Conservation (phyloP, 2,797 vertebrate genomes). For the Scyliorhinus canicula region DNA sequence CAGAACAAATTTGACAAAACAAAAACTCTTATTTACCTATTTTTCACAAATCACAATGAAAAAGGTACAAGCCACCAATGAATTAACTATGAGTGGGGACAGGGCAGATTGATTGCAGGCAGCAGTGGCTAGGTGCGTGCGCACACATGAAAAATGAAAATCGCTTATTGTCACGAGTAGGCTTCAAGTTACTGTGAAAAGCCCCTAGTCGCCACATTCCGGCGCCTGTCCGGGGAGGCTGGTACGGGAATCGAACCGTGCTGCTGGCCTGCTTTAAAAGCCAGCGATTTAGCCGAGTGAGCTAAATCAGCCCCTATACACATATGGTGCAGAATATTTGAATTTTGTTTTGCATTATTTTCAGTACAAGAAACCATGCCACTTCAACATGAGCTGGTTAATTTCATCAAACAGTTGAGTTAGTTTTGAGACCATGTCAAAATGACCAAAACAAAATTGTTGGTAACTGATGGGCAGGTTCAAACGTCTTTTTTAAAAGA, state of each 20-base stretch:
- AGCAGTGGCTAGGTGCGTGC: too few relatives aligned
- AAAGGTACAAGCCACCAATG: neutral
- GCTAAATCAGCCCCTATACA: too few relatives aligned
- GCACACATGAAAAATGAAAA: too few relatives aligned
- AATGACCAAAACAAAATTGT: neutral
- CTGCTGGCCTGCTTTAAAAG: too few relatives aligned
- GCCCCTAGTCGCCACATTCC: too few relatives aligned
- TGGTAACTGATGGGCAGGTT: neutral
- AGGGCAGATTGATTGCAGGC: neutral
- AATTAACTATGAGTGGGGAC: neutral
- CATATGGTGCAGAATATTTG: neutral
- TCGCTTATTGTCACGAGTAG: too few relatives aligned
- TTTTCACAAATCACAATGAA: neutral
- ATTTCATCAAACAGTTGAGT: neutral
- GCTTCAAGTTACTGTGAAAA: too few relatives aligned
- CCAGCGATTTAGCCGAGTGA: too few relatives aligned
- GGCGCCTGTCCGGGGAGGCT: too few relatives aligned
- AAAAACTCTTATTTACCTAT: neutral
- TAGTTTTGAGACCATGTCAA: neutral
- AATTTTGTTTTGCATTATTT: neutral
- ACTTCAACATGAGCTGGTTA: neutral
- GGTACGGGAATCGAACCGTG: too few relatives aligned
- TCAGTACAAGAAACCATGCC: neutral
- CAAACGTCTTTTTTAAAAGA: too few relatives aligned
- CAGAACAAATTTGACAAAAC: neutral